phyloP scores from a whole-genome alignment of 1,140 invertebrate genomes.

The Lepidurus apus region DNA sequence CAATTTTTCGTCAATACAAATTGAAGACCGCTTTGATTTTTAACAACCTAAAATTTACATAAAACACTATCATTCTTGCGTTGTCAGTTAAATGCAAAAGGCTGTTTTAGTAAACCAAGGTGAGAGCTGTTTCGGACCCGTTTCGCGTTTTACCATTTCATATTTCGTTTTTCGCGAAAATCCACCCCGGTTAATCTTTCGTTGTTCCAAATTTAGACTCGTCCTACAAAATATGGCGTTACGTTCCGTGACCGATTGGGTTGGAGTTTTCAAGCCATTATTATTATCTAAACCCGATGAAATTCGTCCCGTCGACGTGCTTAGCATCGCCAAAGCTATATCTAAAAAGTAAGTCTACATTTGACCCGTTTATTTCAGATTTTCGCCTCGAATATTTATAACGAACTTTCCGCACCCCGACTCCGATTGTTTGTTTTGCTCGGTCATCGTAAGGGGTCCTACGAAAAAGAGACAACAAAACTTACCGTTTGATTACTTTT shows the following conservation, averaged over 20 bases:
- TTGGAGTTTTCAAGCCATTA: conserved; percentile 22
- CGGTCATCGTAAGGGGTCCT: background rate
- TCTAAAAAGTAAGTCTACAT: background rate
- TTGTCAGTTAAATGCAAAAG: no score
- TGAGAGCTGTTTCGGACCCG: no score
- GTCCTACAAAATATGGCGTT: background rate
- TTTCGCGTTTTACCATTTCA: no score
- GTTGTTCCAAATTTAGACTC: background rate
- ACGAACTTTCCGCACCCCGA: background rate
- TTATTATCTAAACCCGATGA: background rate
- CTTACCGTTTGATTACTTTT: background rate
- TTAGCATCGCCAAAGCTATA: background rate
- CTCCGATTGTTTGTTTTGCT: background rate
- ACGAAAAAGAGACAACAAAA: background rate
- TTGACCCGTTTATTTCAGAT: background rate
- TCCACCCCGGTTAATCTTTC: no score
- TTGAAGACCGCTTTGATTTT: no score
- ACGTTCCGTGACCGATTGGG: background rate
- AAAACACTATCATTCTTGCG: no score
- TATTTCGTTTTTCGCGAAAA: no score
- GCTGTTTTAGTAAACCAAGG: no score
- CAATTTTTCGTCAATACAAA: no score
- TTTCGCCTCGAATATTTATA: background rate
- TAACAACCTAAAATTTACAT: no score
- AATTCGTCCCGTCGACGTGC: background rate